Base-by-base conservation (phyloP, 2,113 vertebrate genomes). In the Urocynchramus pylzowi region DNA sequence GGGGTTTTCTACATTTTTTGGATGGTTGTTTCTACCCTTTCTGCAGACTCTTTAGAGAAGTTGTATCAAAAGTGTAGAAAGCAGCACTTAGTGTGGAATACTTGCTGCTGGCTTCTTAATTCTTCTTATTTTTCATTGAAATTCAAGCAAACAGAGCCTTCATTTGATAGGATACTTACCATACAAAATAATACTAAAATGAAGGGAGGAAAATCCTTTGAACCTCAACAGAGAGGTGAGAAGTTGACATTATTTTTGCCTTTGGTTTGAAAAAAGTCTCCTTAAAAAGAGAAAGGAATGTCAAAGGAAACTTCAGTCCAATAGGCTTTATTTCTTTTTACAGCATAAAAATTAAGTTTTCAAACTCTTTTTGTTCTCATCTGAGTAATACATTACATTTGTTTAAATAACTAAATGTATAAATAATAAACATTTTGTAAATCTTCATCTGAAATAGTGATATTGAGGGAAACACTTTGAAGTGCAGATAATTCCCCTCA, bases 401-500 rank as follows among this genome's bases (percentile, higher is more conserved):
- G 67, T 95, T 97, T 95, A 90, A 91, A 77, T 92, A 93, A 77
- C 75, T 94, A 91, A 69, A 94, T 83, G 67, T 91, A 88, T 93
- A 96, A 96, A 94, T 93, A 97, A 96, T 93, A 96, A 94, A 94
- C 44, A 70, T 93, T 96, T 97, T 95, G 75, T 92, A 92, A 90
- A 74, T 90, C 79, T 92, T 92, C 65, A 39, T 86, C 68, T 86
- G 75, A 92, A 93, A 74, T 44, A 59, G 54, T 22, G 54, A 71
- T 92, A 61, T 22, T 59, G 71, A 78, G 87, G 39, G 41, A 63
- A 96, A 67, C 22, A 42, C 84, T 95, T 95, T 91, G 84, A 94
- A 93, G 79, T 91, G 54, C 4, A 28, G 50, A 70, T 90, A 76
- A 44, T 65, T 63, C 17, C 35, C 50, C 20, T 31, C 28, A 28